Evolutionary conservation across 2,797 vertebrate genomes (phyloP), one percentile per base, ranked within the genome.

Genomic region (Bradypus variegatus): DNA sequence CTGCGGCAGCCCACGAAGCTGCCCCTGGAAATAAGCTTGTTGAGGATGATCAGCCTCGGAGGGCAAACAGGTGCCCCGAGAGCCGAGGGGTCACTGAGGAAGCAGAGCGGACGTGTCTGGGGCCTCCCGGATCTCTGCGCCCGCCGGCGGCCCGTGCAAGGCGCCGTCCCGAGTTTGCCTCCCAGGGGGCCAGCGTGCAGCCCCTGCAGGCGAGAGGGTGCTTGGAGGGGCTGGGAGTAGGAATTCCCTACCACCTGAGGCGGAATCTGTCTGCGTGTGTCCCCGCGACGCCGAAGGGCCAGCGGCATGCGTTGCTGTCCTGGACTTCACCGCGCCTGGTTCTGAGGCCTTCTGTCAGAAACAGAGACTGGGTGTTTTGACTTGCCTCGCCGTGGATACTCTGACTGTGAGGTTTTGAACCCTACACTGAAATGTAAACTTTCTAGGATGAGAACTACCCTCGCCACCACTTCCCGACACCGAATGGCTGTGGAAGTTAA

Each of bases 301-400:
- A 8, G 7, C 23, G 15, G 65, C 4, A 16, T 19, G 10, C 36
- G 18, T 8, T 1, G 31, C 45, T 33, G 31, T 60, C 15, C 1
- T 10, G 53, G 18, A 7, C 11, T 9, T 21, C 18, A 0, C n/a
- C 2, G 1, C 7, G 2, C 5, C 4, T 27, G 15, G 48, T 6
- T 15, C 48, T 33, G 48, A 23, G 81, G 13, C 1, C 36, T 12
- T 15, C 19, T 65, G 4, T 25, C 62, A 53, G 27, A 21, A 23
- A n/a, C 1, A 12, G 41, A 62, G 21, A 33, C 41, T 9, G 33
- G 5, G 1, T 2, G 0, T 21, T 29, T 29, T 67, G 48, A 5
- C 72, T 11, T 3, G 21, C 48, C 31, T 4, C 2, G 25, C 38
- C 9, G 0, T 3, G 50, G 29, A 13, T 13, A 2, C 23, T 48